Conservation (phyloP, 2,797 vertebrate species). For the Syngnathus rostellatus region DNA sequence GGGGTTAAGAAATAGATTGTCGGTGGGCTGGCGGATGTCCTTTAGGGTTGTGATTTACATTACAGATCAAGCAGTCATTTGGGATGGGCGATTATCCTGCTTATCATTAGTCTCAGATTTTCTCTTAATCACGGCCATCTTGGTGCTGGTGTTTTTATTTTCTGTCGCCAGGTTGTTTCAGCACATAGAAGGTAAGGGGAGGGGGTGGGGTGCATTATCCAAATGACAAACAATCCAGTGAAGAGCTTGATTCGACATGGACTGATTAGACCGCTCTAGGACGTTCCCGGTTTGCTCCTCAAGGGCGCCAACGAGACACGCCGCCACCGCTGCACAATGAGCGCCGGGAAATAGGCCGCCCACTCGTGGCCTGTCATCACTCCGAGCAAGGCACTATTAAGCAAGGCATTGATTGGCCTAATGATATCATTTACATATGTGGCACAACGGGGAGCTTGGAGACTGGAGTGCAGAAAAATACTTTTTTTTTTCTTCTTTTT, state of each 20-base stretch:
- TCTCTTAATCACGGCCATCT: conserved; percentile 64
- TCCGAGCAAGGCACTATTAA: background rate
- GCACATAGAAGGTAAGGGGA: conserved; percentile 45
- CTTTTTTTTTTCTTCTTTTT: too few species aligned
- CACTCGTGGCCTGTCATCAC: background rate
- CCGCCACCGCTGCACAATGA: background rate
- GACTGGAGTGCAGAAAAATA: background rate
- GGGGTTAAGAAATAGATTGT: conserved; percentile 34
- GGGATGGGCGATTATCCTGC: conserved; percentile 61
- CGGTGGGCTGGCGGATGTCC: conserved; percentile 15
- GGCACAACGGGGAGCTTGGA: background rate
- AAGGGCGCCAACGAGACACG: conserved; percentile 41
- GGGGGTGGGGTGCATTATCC: conserved; percentile 50
- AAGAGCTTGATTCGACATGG: conserved; percentile 61
- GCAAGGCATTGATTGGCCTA: conserved; percentile 1
- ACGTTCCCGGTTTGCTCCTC: conserved; percentile 34
- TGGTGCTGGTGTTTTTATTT: conserved; percentile 66
- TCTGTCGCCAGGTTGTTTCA: conserved; percentile 58
- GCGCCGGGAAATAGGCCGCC: conserved; percentile 15
- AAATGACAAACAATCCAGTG: conserved; percentile 64
- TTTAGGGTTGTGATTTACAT: conserved; percentile 56
- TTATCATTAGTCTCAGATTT: conserved; percentile 61
- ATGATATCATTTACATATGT: conserved; percentile 5
- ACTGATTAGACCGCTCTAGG: conserved; percentile 54
- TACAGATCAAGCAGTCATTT: conserved; percentile 55